These are phyloP conservation scores for Syngnathus rostellatus DNA, from an alignment of 2,797 vertebrate species.

Conservation along the genomic window DNA sequence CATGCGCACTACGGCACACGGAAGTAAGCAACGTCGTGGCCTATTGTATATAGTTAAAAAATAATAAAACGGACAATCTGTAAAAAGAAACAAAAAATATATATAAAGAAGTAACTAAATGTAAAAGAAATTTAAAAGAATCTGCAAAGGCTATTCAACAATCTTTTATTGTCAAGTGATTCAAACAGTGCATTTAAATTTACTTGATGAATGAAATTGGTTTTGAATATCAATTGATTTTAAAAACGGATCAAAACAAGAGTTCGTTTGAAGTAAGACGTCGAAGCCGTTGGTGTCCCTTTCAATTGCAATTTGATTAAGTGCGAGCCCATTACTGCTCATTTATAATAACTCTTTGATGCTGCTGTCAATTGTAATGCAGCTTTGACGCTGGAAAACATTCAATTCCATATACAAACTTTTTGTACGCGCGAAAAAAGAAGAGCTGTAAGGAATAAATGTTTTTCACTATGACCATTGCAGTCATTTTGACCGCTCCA, in stretches of 20 bases:
- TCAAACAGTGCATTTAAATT: neutral
- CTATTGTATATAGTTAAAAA: neutral
- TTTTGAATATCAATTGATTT: neutral
- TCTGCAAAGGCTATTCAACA: no score
- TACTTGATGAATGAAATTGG: neutral
- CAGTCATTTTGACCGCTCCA: no score
- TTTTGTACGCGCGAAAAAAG: neutral
- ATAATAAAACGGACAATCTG: no score
- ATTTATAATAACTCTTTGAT: slow-evolving; percentile 1
- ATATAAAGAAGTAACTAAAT: neutral
- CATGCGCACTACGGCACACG: neutral
- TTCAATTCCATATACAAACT: neutral
- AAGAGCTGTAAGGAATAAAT: neutral
- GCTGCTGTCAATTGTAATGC: neutral
- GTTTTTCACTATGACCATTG: neutral
- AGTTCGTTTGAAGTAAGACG: neutral
- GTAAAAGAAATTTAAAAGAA: no score
- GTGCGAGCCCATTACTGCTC: neutral
- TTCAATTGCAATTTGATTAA: neutral
- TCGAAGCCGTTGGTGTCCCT: neutral
- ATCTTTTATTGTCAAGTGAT: neutral
- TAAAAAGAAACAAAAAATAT: no score
- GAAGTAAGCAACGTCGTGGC: neutral
- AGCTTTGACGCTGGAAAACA: neutral
- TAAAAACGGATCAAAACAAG: neutral